A percentile compares a stretch with the other conserved stretches of the same genome.
phyloP scores from a whole-genome alignment of 2,888 invertebrate genomes.

The Heterodera filipjevi region DNA sequence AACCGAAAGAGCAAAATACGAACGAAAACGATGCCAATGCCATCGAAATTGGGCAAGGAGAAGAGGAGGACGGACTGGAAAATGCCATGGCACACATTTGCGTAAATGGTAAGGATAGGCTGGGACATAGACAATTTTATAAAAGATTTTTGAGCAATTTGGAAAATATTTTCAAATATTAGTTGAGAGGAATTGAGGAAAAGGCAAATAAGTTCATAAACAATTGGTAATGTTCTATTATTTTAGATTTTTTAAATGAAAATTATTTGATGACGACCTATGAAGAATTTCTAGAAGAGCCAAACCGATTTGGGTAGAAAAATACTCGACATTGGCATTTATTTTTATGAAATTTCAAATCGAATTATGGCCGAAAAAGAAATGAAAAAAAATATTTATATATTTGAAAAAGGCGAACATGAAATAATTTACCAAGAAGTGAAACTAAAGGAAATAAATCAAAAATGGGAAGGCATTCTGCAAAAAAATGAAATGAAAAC shows the following conservation, averaged over 20 bases:
- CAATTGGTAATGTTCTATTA: too few species aligned
- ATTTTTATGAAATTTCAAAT: neutral
- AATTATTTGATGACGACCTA: neutral
- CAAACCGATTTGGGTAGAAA: neutral
- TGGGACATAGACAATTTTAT: too few species aligned
- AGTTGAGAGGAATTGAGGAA: too few species aligned
- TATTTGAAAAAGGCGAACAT: neutral
- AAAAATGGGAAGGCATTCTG: neutral
- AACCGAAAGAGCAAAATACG: neutral
- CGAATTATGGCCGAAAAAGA: neutral
- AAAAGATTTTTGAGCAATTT: too few species aligned
- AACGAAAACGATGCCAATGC: neutral
- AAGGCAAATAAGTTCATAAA: too few species aligned
- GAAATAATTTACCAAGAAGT: neutral
- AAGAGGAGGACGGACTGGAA: neutral
- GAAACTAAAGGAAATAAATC: neutral
- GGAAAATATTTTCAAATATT: too few species aligned
- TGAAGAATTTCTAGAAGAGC: neutral
- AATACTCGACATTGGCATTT: conserved; percentile 2
- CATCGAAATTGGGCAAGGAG: neutral
- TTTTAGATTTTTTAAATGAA: neutral
- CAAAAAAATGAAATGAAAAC: neutral
- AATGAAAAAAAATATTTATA: neutral
- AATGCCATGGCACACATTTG: neutral
- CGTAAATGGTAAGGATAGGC: neutral